A percentile compares a stretch with the other conserved stretches of the same genome.
Conservation (phyloP, 1,140 invertebrate species). For the Druon quercuslanigerum region DNA sequence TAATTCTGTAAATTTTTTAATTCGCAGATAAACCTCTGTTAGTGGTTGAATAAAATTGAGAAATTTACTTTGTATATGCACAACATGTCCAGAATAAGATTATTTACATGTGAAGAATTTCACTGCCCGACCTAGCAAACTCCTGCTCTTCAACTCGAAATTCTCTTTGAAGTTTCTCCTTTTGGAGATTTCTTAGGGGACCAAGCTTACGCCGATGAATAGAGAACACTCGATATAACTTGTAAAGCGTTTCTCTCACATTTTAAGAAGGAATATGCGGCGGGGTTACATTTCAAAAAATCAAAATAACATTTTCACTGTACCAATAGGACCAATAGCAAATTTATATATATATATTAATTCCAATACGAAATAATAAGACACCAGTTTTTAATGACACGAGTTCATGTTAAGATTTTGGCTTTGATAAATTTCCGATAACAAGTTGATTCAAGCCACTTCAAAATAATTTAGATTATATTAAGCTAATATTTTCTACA, state of each 20-base stretch:
- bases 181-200: background rate
- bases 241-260: background rate
- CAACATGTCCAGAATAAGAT: slow-evolving; percentile 4
- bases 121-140: background rate
- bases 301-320: too few relatives aligned
- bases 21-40: background rate
- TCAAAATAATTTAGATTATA: too few relatives aligned
- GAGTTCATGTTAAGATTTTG: too few relatives aligned
- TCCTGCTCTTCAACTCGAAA: slow-evolving; percentile 1
- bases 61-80: background rate
- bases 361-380: too few relatives aligned
- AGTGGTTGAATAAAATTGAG: background rate
- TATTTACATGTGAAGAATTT: slow-evolving; percentile 16
- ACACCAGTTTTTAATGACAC: too few relatives aligned
- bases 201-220: slow-evolving; percentile 7
- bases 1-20: slow-evolving; percentile 21
- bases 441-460: too few relatives aligned
- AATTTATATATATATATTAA: too few relatives aligned
- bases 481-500: too few relatives aligned
- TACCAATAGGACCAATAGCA: too few relatives aligned
- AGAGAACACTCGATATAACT: slow-evolving; percentile 10
- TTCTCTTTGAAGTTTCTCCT: slow-evolving; percentile 26
- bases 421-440: too few relatives aligned
- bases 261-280: background rate
- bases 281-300: too few relatives aligned